Percentiles rank a stretch among this genome's conserved stretches.
Conservation (phyloP, 2,113 vertebrate genomes). For the Heliornis fulica region DNA sequence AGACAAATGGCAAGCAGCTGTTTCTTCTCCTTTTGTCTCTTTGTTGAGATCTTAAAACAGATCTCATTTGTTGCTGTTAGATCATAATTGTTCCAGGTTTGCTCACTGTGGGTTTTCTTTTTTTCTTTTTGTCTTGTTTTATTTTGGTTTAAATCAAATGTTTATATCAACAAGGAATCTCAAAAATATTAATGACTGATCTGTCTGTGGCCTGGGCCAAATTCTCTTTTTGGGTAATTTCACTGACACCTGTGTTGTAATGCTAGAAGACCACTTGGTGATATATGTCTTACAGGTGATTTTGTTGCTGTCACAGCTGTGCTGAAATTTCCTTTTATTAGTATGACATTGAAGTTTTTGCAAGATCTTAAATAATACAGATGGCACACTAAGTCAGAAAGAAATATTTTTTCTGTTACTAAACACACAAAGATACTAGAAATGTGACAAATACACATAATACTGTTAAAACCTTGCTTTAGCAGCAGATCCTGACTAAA, state of each 20-base stretch:
- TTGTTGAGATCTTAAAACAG: background rate
- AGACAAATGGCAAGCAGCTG: background rate
- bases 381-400: background rate
- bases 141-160: background rate
- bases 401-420: background rate
- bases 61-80: background rate
- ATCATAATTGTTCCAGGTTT: background rate
- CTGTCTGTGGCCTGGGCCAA: rapidly evolving
- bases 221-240: background rate
- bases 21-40: background rate
- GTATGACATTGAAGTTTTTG: background rate
- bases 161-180: background rate
- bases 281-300: background rate
- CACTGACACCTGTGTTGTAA: background rate
- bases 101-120: background rate
- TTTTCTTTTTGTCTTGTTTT: no score
- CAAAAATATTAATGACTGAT: background rate
- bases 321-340: background rate
- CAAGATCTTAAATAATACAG: background rate
- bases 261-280: background rate
- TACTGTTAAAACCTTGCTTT: background rate
- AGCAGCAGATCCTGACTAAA: background rate
- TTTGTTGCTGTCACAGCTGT: background rate
- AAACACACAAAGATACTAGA: background rate
- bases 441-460: background rate